Conservation (phyloP, 2,888 invertebrate genomes). For the Plusia festucae region DNA sequence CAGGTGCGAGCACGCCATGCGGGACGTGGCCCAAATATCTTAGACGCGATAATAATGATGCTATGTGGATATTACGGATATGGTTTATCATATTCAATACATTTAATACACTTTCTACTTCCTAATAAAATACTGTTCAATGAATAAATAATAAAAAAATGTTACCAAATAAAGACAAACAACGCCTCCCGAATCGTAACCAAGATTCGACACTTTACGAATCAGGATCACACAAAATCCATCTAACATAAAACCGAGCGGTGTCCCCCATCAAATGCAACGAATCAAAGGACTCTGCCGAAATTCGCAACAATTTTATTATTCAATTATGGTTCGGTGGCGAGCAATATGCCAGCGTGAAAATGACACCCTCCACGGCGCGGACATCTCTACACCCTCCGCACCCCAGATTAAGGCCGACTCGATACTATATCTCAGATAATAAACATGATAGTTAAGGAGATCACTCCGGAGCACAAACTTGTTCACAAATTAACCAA, state of each 20-base stretch:
- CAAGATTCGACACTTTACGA: slow-evolving; percentile 46
- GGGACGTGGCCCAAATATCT: slow-evolving; percentile 37
- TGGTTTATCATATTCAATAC: not conserved
- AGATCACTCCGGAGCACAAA: slow-evolving; percentile 73
- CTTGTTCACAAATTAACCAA: slow-evolving; percentile 77
- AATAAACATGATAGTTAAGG: slow-evolving; percentile 76
- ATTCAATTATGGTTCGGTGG: slow-evolving; percentile 79
- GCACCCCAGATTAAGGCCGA: slow-evolving; percentile 66
- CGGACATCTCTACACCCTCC: slow-evolving; percentile 52
- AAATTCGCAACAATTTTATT: slow-evolving; percentile 81
- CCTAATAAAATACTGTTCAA: not conserved
- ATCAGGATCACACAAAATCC: slow-evolving; percentile 46
- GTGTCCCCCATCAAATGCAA: slow-evolving; percentile 62
- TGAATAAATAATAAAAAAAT: slow-evolving; percentile 10
- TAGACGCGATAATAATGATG: not conserved
- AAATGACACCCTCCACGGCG: slow-evolving; percentile 74
- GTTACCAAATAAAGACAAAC: slow-evolving; percentile 48
- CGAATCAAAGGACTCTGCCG: slow-evolving; percentile 72
- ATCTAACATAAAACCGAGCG: slow-evolving; percentile 55
- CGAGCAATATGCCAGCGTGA: slow-evolving; percentile 79
- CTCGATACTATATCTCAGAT: slow-evolving; percentile 70
- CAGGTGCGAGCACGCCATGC: slow-evolving; percentile 19
- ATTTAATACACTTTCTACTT: not conserved
- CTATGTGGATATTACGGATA: too few species aligned
- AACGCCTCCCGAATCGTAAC: slow-evolving; percentile 51